Evolutionary conservation across 1,140 invertebrate genomes (phyloP), one percentile per base, ranked within the genome.

Genomic region (Apolygus lucorum): DNA sequence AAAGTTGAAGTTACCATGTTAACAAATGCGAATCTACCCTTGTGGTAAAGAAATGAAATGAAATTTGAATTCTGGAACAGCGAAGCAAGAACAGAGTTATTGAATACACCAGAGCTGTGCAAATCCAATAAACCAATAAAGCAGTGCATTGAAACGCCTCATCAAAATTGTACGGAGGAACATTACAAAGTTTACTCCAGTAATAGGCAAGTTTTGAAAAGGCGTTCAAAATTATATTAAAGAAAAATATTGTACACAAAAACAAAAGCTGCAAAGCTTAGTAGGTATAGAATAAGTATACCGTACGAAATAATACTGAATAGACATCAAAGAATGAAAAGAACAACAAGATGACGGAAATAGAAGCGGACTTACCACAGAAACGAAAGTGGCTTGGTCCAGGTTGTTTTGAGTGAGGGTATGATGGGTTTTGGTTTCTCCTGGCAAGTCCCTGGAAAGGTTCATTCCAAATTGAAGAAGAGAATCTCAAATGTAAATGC

Each of bases 381-480:
- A 88, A 26, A 88, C 84, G 73, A 87, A 89, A 69, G 87, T 89
- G 69, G 86, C 87, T 71, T 86, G 85, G 74, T 86, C 81, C 28
- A 79, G 79, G 66, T 77, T 80, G 64, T 80, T 80, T 2, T 74
- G 75, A 28, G 77, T 75, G 24, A n/a, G n/a, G n/a, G n/a, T n/a
- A n/a, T 17, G 27, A 22, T 34, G 59, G n/a, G 29, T 14, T 68
- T 68, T 71, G 17, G 64, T 27, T 24, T 68, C 70, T 24, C 66
- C 62, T 49, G 70, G 67, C 27, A 68, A 28, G 34, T 71, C 70
- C 67, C 66, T 71, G 62, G 25, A 68, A 49, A 49, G 34, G 34
- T 49, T 11, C 34, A 49, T 11, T 49, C 34, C 8, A 49, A 49
- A 49, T 8, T 17, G 26, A 68, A 68, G 13, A 62, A 63, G n/a